Base-by-base conservation (phyloP, 2,888 invertebrate genomes). In the Drosophila vallismaia region DNA sequence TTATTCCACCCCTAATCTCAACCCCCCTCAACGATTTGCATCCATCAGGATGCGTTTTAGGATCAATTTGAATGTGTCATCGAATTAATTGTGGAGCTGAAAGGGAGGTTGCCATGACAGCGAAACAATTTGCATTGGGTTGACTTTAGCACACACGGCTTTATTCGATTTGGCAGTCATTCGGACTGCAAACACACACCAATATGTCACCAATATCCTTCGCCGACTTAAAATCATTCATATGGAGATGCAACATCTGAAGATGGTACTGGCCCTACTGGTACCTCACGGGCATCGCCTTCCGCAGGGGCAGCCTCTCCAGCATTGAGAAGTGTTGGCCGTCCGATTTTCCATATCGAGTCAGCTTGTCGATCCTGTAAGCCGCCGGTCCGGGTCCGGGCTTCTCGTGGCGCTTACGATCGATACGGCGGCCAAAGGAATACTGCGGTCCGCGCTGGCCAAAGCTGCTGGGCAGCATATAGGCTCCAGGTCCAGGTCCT, bases 401-500 rank as follows among this genome's bases (percentile, higher is more conserved):
- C 8, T 63, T 77, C 5, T 72, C 71, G 0, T 36, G 7, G 0
- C 12, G 48, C 0, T 52, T 59, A 29, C 68, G 1, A 1, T 51
- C 19, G 4, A 69, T 68, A 4, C 46, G 70, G 1, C 56, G 67
- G 1, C 80, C 80, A 31, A 81, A 81, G 0, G 80, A 73, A 55
- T 56, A 81, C 3, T 72, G 75, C 0, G 73, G 86, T 1, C 80
- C 77, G 0, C 75, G 62, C 0, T 49, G 40, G 0, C 84, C 80
- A 50, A 81, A 77, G 0, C 68, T 53, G 52, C 80, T 80, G 10
- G 80, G 80, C n/a, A 81, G 49, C 3, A 38, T 77, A 9, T 81
- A 81, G 0, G 86, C 84, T 3, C 80, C 80, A 0, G 80, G 80
- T 44, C 80, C 80, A 7, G 80, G 80, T 67, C 86, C 80, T 80